Percentiles rank a stretch among this genome's conserved stretches.
Conservation (phyloP, 2,888 invertebrate species). For the Brachynemurus nebulosus region DNA sequence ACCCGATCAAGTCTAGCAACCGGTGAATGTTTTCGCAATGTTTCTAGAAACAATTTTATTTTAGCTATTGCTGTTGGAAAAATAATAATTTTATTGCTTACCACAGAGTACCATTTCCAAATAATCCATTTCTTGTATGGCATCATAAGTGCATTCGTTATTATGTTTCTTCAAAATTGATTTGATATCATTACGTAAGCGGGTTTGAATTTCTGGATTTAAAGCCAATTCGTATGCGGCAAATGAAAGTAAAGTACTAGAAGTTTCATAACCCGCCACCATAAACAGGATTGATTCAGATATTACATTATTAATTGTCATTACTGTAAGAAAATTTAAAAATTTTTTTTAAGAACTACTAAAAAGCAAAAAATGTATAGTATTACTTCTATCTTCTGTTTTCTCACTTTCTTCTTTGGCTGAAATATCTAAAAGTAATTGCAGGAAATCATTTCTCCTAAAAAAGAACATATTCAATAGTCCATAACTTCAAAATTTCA, state of each 20-base stretch:
- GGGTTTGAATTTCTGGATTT: constrained; percentile 31
- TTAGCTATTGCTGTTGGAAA: not conserved
- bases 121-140: constrained; percentile 32
- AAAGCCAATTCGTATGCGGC: constrained; percentile 37
- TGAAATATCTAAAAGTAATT: constrained; percentile 33
- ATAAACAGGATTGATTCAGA: constrained; percentile 45
- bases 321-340: constrained; percentile 25
- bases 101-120: constrained; percentile 26
- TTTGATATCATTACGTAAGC: constrained; percentile 29
- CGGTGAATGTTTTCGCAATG: constrained; percentile 30
- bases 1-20: constrained; percentile 25
- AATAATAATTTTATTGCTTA: constrained; percentile 11
- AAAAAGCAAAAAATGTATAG: no score
- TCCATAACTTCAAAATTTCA: no score
- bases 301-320: constrained; percentile 39
- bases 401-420: constrained; percentile 29
- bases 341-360: no score
- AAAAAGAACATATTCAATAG: constrained; percentile 22
- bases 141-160: constrained; percentile 30
- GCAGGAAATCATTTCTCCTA: constrained; percentile 36
- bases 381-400: constrained; percentile 10
- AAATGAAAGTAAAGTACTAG: constrained; percentile 41
- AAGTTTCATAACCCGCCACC: constrained; percentile 46
- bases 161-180: constrained; percentile 23
- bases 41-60: constrained; percentile 26